Base-by-base conservation (phyloP, 2,888 invertebrate genomes). In the Drosophila bunnanda region DNA sequence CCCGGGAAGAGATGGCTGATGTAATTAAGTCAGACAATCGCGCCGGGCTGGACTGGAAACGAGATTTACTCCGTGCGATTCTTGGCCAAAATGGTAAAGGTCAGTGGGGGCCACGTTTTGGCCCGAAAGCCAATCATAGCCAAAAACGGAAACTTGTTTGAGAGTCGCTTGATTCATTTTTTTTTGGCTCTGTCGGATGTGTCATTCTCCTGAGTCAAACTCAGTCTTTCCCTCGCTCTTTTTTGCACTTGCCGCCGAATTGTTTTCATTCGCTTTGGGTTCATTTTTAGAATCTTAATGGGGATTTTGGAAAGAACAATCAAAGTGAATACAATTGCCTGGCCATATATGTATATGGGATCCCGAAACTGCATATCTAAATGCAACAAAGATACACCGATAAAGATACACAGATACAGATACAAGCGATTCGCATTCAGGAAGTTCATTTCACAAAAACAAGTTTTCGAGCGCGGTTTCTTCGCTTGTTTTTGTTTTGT, bases 81-180 rank as follows among this genome's bases (percentile, higher is more conserved):
- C 46, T 48, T 68, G 68, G 43, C 56, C 56, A 48, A 67, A 67
- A 67, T 67, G 67, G 67, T 67, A 67, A 67, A 67, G 67, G 67
- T 67, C 68, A 48, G 22, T 46, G 55, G 30, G 36, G 44, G 25
- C 22, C 30, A 43, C 22, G 60, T 15, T 38, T 10, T 59, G 5
- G 50, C 30, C 38, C 25, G 25, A 56, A 39, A 67, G 54, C 67
- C 66, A 34, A 68, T 48, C 67, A 44, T 56, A 65, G 20, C 85
- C 83, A 85, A 82, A 85, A 82, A 82, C 44, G 80, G 88, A 88
- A 83, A 83, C 88, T 88, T 78, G 83, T 80, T 76, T 28, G 43
- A 73, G 52, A 38, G 50, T 22, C 52, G 38, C 15, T 15, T 57
- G 39, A 53, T 60, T 52, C 10, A 3, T 58, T 25, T 12, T 30